Base-by-base conservation (phyloP, 2,888 invertebrate genomes). In the Atethmia centrago region DNA sequence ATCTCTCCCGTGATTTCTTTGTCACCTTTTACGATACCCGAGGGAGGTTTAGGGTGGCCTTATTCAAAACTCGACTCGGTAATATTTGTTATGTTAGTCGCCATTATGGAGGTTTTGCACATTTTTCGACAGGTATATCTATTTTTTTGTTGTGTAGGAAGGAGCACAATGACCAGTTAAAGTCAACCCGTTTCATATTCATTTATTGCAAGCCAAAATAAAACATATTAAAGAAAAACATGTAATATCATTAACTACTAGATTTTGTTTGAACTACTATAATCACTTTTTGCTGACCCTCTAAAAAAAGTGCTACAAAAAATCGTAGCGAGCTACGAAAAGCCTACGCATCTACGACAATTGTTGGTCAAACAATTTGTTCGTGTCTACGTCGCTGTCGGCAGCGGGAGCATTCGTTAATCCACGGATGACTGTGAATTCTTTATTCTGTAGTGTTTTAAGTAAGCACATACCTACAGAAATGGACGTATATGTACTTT, bases 351-450 rank as follows among this genome's bases (percentile, higher is more conserved):
- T 1, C 49, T 70, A 59, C 51, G n/a, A 25, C 14, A 7, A n/a
- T 25, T 69, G 79, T 74, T 84, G 68, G 69, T 40, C 59, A 59
- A 63, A 42, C 66, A 74, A 53, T 56, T 16, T 40, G 83, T 28
- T 74, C 67, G 88, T 92, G 73, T 90, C 89, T 92, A 40, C 58
- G 28, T 45, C 12, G 67, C 74, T 75, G 84, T 88, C 80, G 85
- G 88, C 87, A 90, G 88, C 87, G 88, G 91, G 84, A 86, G 92
- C 89, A 88, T 91, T 91, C 85, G 90, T 89, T 92, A 92, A 90
- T 91, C 89, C 90, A 86, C 84, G 88, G 85, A 90, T 87, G 90
- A 86, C 89, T 87, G 90, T 85, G 87, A 88, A 91, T 87, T 87
- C 86, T 87, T 87, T 85, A 85, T 87, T 87, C 85, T 87, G 79